A percentile compares a stretch with the other conserved stretches of the same genome.
phyloP scores from a whole-genome alignment of 1,140 invertebrate genomes.

The Cyclargus thomasi region DNA sequence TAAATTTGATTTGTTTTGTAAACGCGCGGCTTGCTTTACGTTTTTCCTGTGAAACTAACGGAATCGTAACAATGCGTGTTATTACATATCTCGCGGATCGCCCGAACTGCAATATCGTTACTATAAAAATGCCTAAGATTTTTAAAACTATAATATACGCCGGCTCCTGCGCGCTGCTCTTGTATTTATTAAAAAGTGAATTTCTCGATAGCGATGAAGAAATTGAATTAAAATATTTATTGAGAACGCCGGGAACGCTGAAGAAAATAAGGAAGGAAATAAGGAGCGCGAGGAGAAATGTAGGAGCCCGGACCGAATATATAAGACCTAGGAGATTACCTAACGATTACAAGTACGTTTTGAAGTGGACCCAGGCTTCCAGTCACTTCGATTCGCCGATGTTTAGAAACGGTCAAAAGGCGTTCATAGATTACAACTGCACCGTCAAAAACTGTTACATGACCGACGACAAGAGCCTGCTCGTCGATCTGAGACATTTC shows the following conservation, averaged over 20 bases:
- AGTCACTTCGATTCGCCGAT: slow-evolving; percentile 27
- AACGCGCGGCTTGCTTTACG: neutral
- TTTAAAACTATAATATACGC: slow-evolving; percentile 33
- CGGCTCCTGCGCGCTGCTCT: slow-evolving; percentile 35
- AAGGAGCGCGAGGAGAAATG: slow-evolving; percentile 28
- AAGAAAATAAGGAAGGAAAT: slow-evolving; percentile 29
- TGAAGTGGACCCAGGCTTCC: slow-evolving; percentile 44
- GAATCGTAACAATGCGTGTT: neutral
- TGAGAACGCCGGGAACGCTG: slow-evolving; percentile 26
- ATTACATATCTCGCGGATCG: too few relatives aligned
- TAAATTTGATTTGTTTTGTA: neutral
- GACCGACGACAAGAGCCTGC: slow-evolving; percentile 37
- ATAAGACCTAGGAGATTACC: slow-evolving; percentile 33
- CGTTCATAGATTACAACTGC: slow-evolving; percentile 45
- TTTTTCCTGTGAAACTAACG: neutral
- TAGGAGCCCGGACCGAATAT: slow-evolving; percentile 24
- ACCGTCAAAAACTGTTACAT: slow-evolving; percentile 45
- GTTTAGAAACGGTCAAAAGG: slow-evolving; percentile 37
- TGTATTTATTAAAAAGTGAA: slow-evolving; percentile 36
- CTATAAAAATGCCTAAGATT: slow-evolving; percentile 38
- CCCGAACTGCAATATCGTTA: neutral
- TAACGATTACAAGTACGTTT: slow-evolving; percentile 48
- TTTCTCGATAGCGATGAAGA: slow-evolving; percentile 27
- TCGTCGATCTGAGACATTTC: slow-evolving; percentile 40
- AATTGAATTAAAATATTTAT: slow-evolving; percentile 40